Evolutionary conservation across 1,140 invertebrate genomes (phyloP), one percentile per base, ranked within the genome.

Genomic region (Meteorus sp.): DNA sequence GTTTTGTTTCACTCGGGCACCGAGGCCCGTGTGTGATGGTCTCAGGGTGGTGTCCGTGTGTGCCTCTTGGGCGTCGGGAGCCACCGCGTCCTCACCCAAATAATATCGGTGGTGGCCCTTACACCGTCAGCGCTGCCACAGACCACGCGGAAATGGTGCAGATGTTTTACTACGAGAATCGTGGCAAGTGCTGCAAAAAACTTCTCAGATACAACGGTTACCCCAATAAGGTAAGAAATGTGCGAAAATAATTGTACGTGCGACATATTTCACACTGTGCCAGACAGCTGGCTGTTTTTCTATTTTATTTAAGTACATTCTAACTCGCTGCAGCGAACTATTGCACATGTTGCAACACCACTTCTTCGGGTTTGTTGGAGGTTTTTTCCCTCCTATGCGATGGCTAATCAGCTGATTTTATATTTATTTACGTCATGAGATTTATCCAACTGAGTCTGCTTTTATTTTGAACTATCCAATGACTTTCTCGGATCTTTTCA

Each of bases 141-240:
- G 72, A 77, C 55, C 73, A 74, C 55, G 64, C 77, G 52, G 75
- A 78, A 35, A 83, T 85, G 84, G 86, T 88, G 31, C 87, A 89
- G 74, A 82, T 88, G 80, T 87, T 88, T 72, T 89, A 89, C 68
- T 88, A 88, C 63, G 87, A 89, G 68, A 88, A 84, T 63, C 81
- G 85, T 25, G 88, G 88, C 55, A 88, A 88, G 67, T 86, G 85
- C 68, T 89, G 87, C 76, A 85, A 85, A 66, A 88, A 89, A 72
- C 76, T 89, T 22, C 82, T 89, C 41, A 82, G 83, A 69, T 85
- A 88, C 79, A 87, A 88, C 72, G 88, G 88, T 41, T 86, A 84
- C 66, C 86, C 87, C 15, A 88, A 86, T 69, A 89, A 88, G 82
- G 86, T 86, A 73, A 80, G 78, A 8, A n/a, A n/a, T n/a, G n/a